These are phyloP conservation scores for Danio jaintianensis DNA, from an alignment of 2,797 vertebrate genomes.

Conservation along the genomic window DNA sequence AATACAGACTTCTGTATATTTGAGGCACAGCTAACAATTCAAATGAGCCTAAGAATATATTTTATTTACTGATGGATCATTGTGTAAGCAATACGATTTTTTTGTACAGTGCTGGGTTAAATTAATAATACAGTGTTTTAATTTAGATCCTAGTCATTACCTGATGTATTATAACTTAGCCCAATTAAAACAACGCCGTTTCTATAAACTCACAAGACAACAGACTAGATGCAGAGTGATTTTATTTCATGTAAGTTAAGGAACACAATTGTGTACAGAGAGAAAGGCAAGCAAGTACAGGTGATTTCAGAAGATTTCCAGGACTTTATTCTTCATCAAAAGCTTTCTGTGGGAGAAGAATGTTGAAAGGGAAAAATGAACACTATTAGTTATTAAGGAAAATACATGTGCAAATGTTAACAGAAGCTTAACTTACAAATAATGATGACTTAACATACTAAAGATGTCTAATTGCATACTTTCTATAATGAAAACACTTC, in stretches of 20 bases:
- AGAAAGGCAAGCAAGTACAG: neutral
- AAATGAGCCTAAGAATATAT: neutral
- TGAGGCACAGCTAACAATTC: neutral
- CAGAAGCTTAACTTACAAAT: slow-evolving; percentile 6
- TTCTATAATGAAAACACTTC: neutral
- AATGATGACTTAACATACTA: neutral
- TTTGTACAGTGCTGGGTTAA: neutral
- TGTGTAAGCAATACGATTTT: neutral
- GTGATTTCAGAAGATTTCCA: slow-evolving; percentile 63
- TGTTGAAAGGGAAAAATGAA: slow-evolving; percentile 57
- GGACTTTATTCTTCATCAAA: slow-evolving; percentile 81
- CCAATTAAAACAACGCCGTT: neutral
- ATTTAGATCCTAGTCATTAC: neutral
- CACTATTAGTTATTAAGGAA: slow-evolving; percentile 49
- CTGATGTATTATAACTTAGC: neutral
- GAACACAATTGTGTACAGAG: slow-evolving; percentile 5
- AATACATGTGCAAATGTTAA: neutral
- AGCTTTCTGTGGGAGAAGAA: slow-evolving; percentile 74
- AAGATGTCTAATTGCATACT: neutral
- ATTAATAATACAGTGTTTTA: neutral
- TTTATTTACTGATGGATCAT: neutral
- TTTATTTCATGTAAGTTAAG: slow-evolving; percentile 31
- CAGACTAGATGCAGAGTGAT: slow-evolving; percentile 23
- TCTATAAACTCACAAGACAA: slow-evolving; percentile 13
- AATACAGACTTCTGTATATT: neutral